These are phyloP conservation scores for Macquaria australasica DNA, from an alignment of 2,113 vertebrate species.

Conservation along the genomic window DNA sequence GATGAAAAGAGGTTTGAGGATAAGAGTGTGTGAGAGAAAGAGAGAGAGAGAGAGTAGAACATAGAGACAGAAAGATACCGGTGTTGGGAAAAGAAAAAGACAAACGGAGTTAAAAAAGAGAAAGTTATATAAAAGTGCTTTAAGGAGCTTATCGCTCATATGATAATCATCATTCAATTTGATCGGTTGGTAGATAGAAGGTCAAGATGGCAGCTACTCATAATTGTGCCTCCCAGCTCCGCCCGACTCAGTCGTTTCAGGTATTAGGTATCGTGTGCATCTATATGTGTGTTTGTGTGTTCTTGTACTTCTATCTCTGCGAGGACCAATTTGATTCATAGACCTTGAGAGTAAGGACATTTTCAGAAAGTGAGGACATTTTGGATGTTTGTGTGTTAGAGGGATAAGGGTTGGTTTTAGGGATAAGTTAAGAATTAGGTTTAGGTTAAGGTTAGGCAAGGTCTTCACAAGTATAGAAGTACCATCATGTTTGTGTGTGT, in stretches of 20 bases:
- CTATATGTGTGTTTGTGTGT: conserved; percentile 22
- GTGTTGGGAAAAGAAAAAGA: conserved; percentile 40
- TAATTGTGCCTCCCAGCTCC: conserved; percentile 68
- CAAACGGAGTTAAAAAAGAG: conserved; percentile 37
- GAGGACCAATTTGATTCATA: conserved; percentile 24
- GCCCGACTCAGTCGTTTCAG: conserved; percentile 34
- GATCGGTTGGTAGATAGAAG: conserved; percentile 68
- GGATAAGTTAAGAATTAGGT: not conserved
- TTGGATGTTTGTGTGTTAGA: not conserved
- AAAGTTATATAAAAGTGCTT: conserved; percentile 57
- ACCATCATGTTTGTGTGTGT: not conserved
- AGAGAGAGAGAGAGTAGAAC: conserved; percentile 7
- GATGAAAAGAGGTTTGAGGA: conserved; percentile 16
- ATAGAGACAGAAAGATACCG: not conserved
- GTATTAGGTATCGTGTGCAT: conserved; percentile 31
- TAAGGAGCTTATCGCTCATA: conserved; percentile 58
- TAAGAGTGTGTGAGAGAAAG: not conserved
- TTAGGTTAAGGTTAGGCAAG: not conserved
- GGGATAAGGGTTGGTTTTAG: not conserved
- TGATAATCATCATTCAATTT: conserved; percentile 76
- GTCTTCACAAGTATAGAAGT: not conserved
- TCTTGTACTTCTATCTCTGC: conserved; percentile 12
- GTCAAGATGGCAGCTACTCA: conserved; percentile 56
- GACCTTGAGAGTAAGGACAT: not conserved
- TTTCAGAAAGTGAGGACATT: not conserved